These are phyloP conservation scores for Sceloporus undulatus DNA, from an alignment of 2,113 vertebrate genomes.

Conservation along the genomic window DNA sequence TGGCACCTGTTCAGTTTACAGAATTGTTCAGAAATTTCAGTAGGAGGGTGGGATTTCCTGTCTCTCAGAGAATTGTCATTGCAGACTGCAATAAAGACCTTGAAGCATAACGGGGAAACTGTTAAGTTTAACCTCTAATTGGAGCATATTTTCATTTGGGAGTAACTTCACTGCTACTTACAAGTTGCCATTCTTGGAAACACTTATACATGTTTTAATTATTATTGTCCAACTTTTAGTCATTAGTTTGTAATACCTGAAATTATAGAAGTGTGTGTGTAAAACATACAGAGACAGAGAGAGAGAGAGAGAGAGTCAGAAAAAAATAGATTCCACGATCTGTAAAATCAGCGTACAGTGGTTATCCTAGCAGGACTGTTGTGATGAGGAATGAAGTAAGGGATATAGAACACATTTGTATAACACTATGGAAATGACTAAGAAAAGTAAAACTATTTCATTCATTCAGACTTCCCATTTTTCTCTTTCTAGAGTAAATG, in stretches of 20 bases:
- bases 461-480: not conserved
- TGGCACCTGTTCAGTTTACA: not conserved
- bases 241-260: not conserved
- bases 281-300: too few species aligned
- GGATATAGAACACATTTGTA: not conserved
- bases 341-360: not conserved
- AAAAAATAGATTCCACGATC: too few species aligned
- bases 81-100: not conserved
- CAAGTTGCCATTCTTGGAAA: not conserved
- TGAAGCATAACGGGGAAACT: not conserved
- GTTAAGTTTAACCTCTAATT: not conserved
- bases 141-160: not conserved
- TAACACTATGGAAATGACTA: not conserved
- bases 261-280: not conserved
- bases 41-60: not conserved
- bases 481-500: not conserved
- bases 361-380: constrained; percentile 18
- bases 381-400: not conserved
- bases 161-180: not conserved
- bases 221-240: not conserved
- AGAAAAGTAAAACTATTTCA: not conserved
- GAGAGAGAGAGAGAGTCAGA: too few species aligned
- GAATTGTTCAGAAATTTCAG: not conserved
- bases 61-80: not conserved
- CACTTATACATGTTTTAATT: not conserved